These are phyloP conservation scores for Eospalax fontanierii DNA, from an alignment of 2,797 vertebrate genomes.

Conservation along the genomic window DNA sequence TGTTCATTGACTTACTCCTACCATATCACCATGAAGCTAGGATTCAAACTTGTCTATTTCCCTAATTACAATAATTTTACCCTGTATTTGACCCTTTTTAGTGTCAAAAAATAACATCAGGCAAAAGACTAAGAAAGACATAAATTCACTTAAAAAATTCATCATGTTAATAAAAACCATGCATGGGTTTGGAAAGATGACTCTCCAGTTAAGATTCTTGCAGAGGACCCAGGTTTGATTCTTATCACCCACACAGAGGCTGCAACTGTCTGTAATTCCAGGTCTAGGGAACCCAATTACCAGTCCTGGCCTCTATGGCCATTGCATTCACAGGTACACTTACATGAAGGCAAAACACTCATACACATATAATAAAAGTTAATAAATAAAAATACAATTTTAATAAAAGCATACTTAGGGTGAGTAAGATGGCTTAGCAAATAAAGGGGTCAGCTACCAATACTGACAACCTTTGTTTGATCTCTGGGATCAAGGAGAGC, in stretches of 20 bases:
- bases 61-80: background rate
- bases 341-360: too few species aligned
- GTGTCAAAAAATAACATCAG: background rate
- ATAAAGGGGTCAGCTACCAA: background rate
- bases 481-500: background rate
- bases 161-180: background rate
- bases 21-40: conserved; percentile 5
- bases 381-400: too few species aligned
- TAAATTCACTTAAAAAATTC: conserved; percentile 20
- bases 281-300: too few species aligned
- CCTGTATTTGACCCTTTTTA: background rate
- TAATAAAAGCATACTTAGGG: background rate
- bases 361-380: too few species aligned
- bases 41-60: background rate
- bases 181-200: background rate
- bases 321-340: too few species aligned
- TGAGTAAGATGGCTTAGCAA: background rate
- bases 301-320: too few species aligned
- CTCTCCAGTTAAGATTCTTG: background rate
- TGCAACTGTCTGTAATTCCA: too few species aligned
- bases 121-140: background rate
- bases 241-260: too few species aligned
- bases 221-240: too few species aligned
- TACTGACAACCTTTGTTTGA: background rate
- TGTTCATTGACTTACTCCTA: background rate